Evolutionary conservation across 2,113 vertebrate genomes (phyloP), one percentile per base, ranked within the genome.

Genomic region (Cephalophus harveyi): DNA sequence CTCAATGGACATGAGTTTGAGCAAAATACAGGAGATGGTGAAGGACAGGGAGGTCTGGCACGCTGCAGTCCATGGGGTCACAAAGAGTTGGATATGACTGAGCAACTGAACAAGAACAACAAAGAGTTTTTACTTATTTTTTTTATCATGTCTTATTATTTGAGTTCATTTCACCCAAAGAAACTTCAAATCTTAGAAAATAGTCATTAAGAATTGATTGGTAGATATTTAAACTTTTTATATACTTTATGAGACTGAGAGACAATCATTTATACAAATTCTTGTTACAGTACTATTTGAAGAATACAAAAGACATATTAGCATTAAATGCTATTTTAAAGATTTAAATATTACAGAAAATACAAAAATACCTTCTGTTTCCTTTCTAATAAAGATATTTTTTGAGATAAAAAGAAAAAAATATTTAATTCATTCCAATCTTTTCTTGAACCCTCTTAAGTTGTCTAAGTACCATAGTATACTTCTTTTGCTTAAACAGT

Each of bases 351-450:
- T 90, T 52, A 81, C 55, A 87, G 5, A 57, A 85, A 89, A 60
- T 23, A 55, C 13, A 74, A 40, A 97, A 92, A 95, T 55, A n/a
- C 57, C 28, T 1, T 36, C 60, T 14, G 0, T 36, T 76, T 7
- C 11, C 9, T 21, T 91, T 89, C 6, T 48, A 57, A 95, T 52
- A 97, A 40, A 92, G 3, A 67, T 1, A 40, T 43, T 86, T 89
- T 92, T 94, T 81, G 64, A 84, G 27, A 30, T 89, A 83, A 91
- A 97, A 87, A 82, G 50, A 78, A 97, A 96, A 67, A 82, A 78
- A 48, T 17, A 16, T 21, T 71, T 79, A n/a, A 43, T 10, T 79
- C 33, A 71, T 54, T 10, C 10, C 7, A 76, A 28, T 57, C 27
- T 82, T 92, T 87, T 81, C n/a, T 93, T 40, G 46, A 30, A 78